phyloP scores from a whole-genome alignment of 2,888 invertebrate species.

The Chymomyza amoena region DNA sequence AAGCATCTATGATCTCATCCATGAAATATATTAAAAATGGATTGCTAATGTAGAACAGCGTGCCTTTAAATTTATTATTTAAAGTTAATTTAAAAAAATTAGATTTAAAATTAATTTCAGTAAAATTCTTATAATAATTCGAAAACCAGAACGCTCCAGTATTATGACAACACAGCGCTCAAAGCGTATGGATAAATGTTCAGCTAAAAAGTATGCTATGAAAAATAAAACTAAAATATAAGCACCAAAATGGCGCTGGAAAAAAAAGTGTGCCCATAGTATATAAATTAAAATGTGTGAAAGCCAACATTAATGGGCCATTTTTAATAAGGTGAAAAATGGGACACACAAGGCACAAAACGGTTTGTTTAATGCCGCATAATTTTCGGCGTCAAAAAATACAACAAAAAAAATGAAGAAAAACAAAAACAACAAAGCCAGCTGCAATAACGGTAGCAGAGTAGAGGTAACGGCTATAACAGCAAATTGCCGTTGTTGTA shows the following conservation, averaged over 20 bases:
- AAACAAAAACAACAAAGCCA: slow-evolving; percentile 40
- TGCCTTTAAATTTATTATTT: too few species aligned
- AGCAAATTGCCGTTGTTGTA: slow-evolving; percentile 58
- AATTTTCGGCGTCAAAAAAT: slow-evolving; percentile 62
- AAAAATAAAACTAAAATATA: slow-evolving; percentile 25
- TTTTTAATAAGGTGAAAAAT: slow-evolving; percentile 44
- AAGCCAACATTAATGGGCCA: not conserved
- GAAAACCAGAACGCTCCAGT: slow-evolving; percentile 25
- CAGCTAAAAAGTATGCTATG: not conserved
- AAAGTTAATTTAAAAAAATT: too few species aligned
- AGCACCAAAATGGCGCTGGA: not conserved
- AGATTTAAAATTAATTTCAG: too few species aligned
- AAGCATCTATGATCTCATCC: too few species aligned
- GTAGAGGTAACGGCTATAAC: not conserved
- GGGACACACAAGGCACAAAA: slow-evolving; percentile 33
- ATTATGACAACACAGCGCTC: too few species aligned
- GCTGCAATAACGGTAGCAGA: slow-evolving; percentile 6
- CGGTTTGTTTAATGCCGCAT: slow-evolving; percentile 61
- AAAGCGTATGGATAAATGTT: slow-evolving; percentile 31
- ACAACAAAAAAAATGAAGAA: not conserved
- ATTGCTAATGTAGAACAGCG: too few species aligned
- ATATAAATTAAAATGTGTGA: not conserved
- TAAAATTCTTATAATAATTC: too few species aligned
- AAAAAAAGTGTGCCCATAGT: not conserved
- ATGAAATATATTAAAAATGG: too few species aligned